Conservation (phyloP, 2,888 invertebrate species). For the Incurvaria masculella region DNA sequence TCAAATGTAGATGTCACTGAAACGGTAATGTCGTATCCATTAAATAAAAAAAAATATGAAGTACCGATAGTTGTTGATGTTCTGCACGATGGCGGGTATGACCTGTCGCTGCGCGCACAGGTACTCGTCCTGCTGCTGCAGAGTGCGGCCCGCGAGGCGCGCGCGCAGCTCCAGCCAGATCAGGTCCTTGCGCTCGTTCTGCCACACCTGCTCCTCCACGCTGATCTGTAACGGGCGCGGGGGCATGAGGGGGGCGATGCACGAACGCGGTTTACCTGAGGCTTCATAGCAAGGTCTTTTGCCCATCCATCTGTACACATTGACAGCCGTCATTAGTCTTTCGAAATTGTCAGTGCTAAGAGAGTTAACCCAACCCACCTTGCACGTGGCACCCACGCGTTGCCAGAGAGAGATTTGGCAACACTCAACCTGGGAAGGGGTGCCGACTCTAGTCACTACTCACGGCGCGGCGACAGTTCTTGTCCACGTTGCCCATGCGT, state of each 20-base stretch:
- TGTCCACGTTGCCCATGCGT: constrained; percentile 68
- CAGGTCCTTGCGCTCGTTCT: constrained; percentile 83
- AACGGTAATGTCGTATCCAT: too few relatives aligned
- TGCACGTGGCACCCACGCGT: not conserved
- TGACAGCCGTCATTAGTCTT: not conserved
- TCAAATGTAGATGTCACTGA: too few relatives aligned
- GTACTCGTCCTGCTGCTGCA: constrained; percentile 74
- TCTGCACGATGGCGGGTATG: constrained; percentile 66
- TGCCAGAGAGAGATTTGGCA: too few relatives aligned
- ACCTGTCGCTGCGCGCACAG: constrained; percentile 70
- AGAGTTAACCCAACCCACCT: not conserved
- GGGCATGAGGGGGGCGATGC: too few relatives aligned
- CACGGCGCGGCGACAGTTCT: constrained; percentile 57
- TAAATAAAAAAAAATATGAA: too few relatives aligned
- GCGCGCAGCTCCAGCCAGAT: constrained; percentile 92
- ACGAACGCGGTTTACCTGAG: too few relatives aligned
- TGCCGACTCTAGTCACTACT: too few relatives aligned
- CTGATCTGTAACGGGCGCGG: constrained; percentile 61
- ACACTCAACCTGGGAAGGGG: too few relatives aligned
- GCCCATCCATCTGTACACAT: too few relatives aligned
- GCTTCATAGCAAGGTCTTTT: too few relatives aligned
- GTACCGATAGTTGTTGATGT: constrained; percentile 76
- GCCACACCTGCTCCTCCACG: constrained; percentile 83
- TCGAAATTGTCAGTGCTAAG: not conserved
- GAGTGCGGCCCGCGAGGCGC: constrained; percentile 70